Conservation (phyloP, 2,797 vertebrate genomes). For the Gambelia wislizenii region DNA sequence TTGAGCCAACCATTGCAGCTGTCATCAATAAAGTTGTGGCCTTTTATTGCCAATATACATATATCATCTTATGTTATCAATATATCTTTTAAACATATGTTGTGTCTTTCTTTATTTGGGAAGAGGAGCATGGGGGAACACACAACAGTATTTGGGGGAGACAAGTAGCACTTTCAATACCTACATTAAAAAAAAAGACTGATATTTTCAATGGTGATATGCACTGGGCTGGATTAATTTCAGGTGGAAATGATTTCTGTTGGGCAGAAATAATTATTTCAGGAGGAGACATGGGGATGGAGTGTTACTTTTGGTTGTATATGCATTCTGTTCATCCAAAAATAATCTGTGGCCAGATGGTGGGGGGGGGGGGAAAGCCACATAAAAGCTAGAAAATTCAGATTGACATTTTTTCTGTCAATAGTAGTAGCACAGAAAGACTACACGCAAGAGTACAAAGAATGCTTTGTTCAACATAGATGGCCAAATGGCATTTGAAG, state of each 20-base stretch:
- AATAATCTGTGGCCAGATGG: constrained; percentile 29
- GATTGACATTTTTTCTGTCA: neutral
- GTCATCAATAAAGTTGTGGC: too few relatives aligned
- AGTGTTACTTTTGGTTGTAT: constrained; percentile 28
- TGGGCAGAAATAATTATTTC: constrained; percentile 20
- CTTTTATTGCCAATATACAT: too few relatives aligned
- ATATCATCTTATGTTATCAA: too few relatives aligned
- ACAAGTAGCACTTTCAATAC: neutral
- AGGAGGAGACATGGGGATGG: neutral
- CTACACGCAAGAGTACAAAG: neutral
- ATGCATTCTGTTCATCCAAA: constrained; percentile 27
- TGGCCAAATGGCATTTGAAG: neutral
- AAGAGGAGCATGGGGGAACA: too few relatives aligned
- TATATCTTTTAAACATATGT: too few relatives aligned
- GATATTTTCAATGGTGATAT: neutral
- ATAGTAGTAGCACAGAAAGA: neutral
- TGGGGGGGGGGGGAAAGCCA: neutral
- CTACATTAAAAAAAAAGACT: neutral
- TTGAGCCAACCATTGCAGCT: too few relatives aligned
- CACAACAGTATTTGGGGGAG: neutral
- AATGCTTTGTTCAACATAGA: neutral
- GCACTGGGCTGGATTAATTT: neutral
- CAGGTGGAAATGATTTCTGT: constrained; percentile 9
- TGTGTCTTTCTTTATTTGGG: too few relatives aligned
- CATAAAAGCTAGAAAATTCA: constrained; percentile 12